A percentile compares a stretch with the other conserved stretches of the same genome.
These are phyloP conservation scores for Emys orbicularis DNA, from an alignment of 2,797 vertebrate genomes.

Conservation along the genomic window DNA sequence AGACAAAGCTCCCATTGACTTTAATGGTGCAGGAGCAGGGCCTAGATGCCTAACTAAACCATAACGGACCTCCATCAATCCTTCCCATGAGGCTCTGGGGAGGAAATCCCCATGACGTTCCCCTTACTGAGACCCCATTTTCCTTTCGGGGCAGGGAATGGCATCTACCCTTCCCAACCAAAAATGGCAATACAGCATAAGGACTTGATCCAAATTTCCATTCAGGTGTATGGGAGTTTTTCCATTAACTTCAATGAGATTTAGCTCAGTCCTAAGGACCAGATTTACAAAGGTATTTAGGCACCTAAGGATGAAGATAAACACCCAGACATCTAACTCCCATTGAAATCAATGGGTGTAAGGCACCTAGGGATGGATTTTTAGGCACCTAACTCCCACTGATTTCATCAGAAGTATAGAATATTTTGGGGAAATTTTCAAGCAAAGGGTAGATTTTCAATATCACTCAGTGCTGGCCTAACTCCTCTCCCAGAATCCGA, in stretches of 20 bases:
- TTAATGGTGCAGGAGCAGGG: not conserved
- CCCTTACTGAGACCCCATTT: not conserved
- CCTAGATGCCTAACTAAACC: constrained; percentile 20
- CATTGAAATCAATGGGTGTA: not conserved
- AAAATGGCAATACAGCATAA: not conserved
- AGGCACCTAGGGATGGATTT: not conserved
- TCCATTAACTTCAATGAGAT: not conserved
- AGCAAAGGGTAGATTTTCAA: not conserved
- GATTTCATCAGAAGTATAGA: not conserved
- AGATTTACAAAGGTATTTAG: not conserved
- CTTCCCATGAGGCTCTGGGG: not conserved
- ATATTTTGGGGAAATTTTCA: not conserved
- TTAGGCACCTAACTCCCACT: not conserved
- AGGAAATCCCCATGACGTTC: not conserved
- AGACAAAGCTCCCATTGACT: constrained; percentile 18
- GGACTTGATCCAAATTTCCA: not conserved
- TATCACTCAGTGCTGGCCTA: not conserved
- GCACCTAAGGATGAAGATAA: not conserved
- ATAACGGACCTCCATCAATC: not conserved
- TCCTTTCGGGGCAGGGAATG: not conserved
- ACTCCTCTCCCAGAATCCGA: not conserved
- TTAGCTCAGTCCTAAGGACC: not conserved
- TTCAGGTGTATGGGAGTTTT: not conserved
- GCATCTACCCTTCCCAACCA: not conserved
- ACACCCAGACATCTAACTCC: not conserved